phyloP scores from a whole-genome alignment of 1,140 invertebrate species.

The Drosophila kepulauana region DNA sequence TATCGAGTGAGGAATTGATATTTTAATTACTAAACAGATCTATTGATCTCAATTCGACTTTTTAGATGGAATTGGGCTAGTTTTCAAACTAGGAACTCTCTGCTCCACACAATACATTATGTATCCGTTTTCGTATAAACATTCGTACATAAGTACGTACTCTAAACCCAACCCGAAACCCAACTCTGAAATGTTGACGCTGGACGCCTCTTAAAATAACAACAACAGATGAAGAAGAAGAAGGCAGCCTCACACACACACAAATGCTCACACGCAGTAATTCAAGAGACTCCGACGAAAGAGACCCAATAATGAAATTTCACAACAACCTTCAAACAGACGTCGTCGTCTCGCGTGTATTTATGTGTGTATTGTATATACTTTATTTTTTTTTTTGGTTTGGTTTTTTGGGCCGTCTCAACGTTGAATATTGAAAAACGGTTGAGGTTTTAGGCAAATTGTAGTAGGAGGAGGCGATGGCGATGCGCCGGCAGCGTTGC shows the following conservation, averaged over 20 bases:
- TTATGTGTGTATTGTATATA: slow-evolving; percentile 14
- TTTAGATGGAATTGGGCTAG: no score
- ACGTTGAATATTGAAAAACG: slow-evolving; percentile 82
- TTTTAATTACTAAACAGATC: background rate
- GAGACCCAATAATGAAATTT: slow-evolving; percentile 79
- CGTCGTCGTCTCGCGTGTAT: slow-evolving; percentile 59
- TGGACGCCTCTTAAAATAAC: slow-evolving; percentile 81
- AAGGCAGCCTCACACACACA: slow-evolving; percentile 52
- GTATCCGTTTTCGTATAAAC: slow-evolving; percentile 20
- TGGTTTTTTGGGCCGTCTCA: slow-evolving; percentile 49
- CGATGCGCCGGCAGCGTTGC: slow-evolving; percentile 48
- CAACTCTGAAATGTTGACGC: slow-evolving; percentile 72
- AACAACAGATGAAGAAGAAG: slow-evolving; percentile 30
- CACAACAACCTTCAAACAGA: slow-evolving; percentile 80
- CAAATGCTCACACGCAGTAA: slow-evolving; percentile 11
- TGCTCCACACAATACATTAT: background rate
- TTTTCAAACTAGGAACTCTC: no score
- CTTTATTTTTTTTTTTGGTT: slow-evolving; percentile 31
- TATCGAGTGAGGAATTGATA: background rate
- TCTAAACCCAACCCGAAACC: slow-evolving; percentile 73
- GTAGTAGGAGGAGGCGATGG: slow-evolving; percentile 73
- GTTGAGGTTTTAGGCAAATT: slow-evolving; percentile 81
- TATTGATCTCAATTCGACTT: background rate
- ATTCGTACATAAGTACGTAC: slow-evolving; percentile 34
- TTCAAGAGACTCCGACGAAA: slow-evolving; percentile 60